phyloP scores from a whole-genome alignment of 2,888 invertebrate genomes.

The Ctenicera cuprea region DNA sequence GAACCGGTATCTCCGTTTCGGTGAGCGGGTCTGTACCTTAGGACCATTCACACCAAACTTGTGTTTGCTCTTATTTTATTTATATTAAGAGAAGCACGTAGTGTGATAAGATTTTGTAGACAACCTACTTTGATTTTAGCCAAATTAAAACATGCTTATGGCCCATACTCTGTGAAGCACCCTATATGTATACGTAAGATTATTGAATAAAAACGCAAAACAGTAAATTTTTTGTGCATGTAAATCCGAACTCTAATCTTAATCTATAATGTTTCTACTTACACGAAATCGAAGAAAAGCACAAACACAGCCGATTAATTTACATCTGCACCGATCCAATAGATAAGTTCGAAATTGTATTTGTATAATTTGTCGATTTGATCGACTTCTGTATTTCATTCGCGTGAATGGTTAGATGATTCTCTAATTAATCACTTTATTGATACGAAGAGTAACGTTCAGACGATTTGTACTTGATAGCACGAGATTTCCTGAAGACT shows the following conservation, averaged over 20 bases:
- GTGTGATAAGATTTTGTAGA: too few relatives aligned
- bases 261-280: background rate
- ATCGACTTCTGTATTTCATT: constrained; percentile 68
- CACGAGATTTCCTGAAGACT: constrained; percentile 27
- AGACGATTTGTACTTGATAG: background rate
- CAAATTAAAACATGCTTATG: too few relatives aligned
- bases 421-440: background rate
- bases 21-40: too few relatives aligned
- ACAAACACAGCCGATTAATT: background rate
- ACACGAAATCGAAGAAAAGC: background rate
- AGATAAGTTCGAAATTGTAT: constrained; percentile 74
- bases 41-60: too few relatives aligned
- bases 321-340: constrained; percentile 42
- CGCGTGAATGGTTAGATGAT: constrained; percentile 47
- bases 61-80: too few relatives aligned
- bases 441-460: background rate
- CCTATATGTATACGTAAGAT: too few relatives aligned
- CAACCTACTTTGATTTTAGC: too few relatives aligned
- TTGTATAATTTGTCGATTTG: constrained; percentile 72
- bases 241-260: background rate
- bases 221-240: too few relatives aligned
- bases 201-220: too few relatives aligned
- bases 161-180: too few relatives aligned
- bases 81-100: too few relatives aligned
- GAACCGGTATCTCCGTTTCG: too few relatives aligned